Conservation (phyloP, 2,888 invertebrate species). For the Eledona agricola region DNA sequence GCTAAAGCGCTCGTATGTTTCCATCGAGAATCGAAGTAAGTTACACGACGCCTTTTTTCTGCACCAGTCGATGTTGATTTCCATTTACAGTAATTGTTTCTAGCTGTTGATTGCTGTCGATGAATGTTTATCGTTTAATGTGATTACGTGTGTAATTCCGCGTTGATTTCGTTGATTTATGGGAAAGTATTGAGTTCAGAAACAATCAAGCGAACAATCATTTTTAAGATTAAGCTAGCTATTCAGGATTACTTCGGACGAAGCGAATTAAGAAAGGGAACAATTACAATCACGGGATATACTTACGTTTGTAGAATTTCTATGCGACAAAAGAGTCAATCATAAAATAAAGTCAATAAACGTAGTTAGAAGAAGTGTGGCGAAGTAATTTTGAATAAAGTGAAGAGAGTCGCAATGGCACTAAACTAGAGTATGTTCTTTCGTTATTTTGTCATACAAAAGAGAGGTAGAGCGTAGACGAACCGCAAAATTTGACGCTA, state of each 20-base stretch:
- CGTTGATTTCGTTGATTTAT: constrained; percentile 18
- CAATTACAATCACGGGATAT: too few species aligned
- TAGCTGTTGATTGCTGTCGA: constrained; percentile 18
- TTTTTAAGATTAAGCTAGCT: constrained; percentile 12
- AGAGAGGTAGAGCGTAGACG: constrained; percentile 9
- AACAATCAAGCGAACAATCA: constrained; percentile 30
- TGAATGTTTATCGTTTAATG: constrained; percentile 30
- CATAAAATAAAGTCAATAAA: constrained; percentile 22
- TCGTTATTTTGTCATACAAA: constrained; percentile 23
- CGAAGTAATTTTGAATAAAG: constrained; percentile 1
- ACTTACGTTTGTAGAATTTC: too few species aligned
- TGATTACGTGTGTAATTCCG: constrained; percentile 16
- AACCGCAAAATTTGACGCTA: constrained; percentile 31
- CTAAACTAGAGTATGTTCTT: constrained; percentile 8
- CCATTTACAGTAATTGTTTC: constrained; percentile 19
- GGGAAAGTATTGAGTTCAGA: constrained; percentile 8
- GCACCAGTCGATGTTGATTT: constrained; percentile 13
- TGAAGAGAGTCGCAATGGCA: constrained; percentile 12
- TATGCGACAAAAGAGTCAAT: constrained; percentile 18
- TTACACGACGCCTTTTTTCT: too few species aligned
- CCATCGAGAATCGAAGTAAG: too few species aligned
- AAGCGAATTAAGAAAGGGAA: not conserved
- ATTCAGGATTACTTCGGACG: constrained; percentile 8
- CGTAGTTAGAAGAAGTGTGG: not conserved
- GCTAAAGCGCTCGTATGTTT: too few species aligned